Evolutionary conservation across 2,797 vertebrate species (phyloP), one percentile per base, ranked within the genome.

Genomic region (Prionace glauca): DNA sequence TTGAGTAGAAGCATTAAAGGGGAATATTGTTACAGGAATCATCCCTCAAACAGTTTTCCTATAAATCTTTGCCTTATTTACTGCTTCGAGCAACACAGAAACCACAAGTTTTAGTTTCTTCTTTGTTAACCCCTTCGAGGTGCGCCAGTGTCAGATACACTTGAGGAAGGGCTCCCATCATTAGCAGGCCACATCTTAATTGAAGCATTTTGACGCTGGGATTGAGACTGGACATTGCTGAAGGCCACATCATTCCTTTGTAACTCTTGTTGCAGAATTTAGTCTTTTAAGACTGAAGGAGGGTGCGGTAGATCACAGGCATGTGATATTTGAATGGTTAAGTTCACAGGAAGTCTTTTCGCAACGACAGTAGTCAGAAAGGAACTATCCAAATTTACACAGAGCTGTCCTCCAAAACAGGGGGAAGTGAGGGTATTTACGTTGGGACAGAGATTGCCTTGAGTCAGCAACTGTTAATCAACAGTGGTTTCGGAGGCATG

Each of bases 371-470:
- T 69, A 74, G 96, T 95, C 88, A 74, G 96, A 94, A 96, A 7
- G 45, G 96, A 97, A 96, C 1, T 95, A 96, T 96, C 96, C 93
- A 77, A 56, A 77, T 95, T 95, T 45, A 95, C 50, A 77, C 93
- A 95, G 45, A 96, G 4, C 96, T 2, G 88, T 95, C 93, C 71
- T 60, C 69, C 50, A 77, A 96, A 96, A 96, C 97, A 97, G 95
- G 77, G 74, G 96, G 97, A 97, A 97, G 97, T 96, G 96, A 96
- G 96, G 96, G 96, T 96, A 95, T 96, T 96, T 92, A 72, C 87
- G 96, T 95, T 95, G 95, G 81, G 96, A 96, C 96, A 97, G 97
- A 97, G 97, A 97, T 97, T 97, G 71, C 95, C 96, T 97, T 97
- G 96, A 97, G 97, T 97, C 97, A 97, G 97, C 11, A 0, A 96